phyloP scores from a whole-genome alignment of 2,888 invertebrate species.

The Muscina levida region DNA sequence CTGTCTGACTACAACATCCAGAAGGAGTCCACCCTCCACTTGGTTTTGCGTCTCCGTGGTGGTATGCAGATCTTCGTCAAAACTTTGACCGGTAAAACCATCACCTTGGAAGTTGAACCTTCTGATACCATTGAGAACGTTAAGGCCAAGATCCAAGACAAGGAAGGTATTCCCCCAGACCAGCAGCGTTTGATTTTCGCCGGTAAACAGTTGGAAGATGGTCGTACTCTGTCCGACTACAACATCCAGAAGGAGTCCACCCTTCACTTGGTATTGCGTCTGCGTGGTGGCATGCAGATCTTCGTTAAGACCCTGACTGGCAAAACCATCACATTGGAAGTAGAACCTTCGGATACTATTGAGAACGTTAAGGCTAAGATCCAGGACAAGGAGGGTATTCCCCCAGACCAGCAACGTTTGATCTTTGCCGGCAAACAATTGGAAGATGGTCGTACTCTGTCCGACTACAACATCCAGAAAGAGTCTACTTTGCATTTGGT shows the following conservation, averaged over 20 bases:
- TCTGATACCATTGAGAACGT: conserved; percentile 68
- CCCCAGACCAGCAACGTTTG: conserved; percentile 69
- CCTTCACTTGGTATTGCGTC: conserved; percentile 67
- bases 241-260: conserved; percentile 68
- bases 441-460: conserved; percentile 68
- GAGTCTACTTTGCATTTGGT: conserved; percentile 68
- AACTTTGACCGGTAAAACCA: conserved; percentile 66
- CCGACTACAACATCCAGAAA: conserved; percentile 68
- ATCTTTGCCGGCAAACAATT: conserved; percentile 68
- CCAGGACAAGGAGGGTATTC: conserved; percentile 69
- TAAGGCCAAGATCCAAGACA: conserved; percentile 68
- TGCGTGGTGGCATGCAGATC: conserved; percentile 68
- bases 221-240: conserved; percentile 67
- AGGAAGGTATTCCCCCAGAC: conserved; percentile 69
- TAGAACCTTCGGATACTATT: conserved; percentile 67
- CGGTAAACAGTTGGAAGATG: conserved; percentile 68
- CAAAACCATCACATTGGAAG: conserved; percentile 68
- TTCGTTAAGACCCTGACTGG: conserved; percentile 68
- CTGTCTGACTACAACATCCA: conserved; percentile 75
- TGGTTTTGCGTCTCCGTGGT: conserved; percentile 70
- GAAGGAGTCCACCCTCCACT: conserved; percentile 74
- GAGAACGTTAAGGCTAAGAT: conserved; percentile 68
- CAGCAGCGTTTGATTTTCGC: conserved; percentile 69
- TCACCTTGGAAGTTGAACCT: conserved; percentile 66
- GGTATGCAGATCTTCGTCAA: conserved; percentile 68